phyloP scores from a whole-genome alignment of 2,797 vertebrate genomes.

The Chloroceryle inda region DNA sequence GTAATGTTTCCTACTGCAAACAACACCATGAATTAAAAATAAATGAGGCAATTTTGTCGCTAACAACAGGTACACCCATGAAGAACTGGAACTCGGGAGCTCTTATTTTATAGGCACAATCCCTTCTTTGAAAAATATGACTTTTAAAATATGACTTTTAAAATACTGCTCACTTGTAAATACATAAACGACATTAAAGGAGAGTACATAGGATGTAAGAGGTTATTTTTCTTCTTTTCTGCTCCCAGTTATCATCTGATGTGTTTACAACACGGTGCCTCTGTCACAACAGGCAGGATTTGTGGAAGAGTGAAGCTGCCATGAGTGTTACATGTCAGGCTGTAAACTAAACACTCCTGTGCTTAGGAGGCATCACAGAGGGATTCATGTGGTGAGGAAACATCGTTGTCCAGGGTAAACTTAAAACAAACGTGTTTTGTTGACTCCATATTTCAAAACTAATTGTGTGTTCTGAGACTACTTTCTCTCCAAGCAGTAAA shows the following conservation, averaged over 20 bases:
- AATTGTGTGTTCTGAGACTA: conserved; percentile 8
- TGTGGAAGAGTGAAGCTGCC: not conserved
- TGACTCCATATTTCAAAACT: conserved; percentile 45
- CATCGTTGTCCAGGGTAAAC: conserved; percentile 11
- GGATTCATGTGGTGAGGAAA: conserved; percentile 22
- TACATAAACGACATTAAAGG: not conserved
- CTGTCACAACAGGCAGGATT: not conserved
- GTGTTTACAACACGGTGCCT: not conserved
- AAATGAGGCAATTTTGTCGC: not conserved
- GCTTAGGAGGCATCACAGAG: not conserved
- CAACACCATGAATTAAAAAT: not conserved
- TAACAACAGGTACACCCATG: not conserved
- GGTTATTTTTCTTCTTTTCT: not conserved
- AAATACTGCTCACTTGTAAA: not conserved
- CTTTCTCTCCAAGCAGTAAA: not conserved
- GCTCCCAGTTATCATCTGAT: not conserved
- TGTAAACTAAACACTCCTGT: not conserved
- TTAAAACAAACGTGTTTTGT: conserved; percentile 23
- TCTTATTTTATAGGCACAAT: not conserved
- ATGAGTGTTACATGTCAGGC: not conserved
- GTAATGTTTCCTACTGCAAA: conserved; percentile 1
- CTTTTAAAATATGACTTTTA: not conserved
- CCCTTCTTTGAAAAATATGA: not conserved
- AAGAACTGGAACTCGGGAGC: not conserved
- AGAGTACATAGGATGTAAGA: not conserved